phyloP scores from a whole-genome alignment of 2,797 vertebrate genomes.

The Gymnothorax reevesii region DNA sequence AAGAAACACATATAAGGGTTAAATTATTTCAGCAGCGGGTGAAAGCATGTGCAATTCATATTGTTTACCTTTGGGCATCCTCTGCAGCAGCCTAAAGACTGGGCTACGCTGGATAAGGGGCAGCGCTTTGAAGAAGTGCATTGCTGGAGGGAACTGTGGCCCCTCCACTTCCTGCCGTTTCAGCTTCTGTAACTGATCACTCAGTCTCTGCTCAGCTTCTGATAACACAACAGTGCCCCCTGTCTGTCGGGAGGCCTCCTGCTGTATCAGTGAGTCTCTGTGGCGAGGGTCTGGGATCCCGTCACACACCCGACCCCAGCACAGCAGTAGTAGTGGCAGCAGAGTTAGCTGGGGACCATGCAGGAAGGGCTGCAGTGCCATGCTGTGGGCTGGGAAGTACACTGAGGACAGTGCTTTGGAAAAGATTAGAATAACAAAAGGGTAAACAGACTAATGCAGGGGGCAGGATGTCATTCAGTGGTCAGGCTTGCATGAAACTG shows the following conservation, averaged over 20 bases:
- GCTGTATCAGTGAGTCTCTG: conserved; percentile 62
- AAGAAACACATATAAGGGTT: conserved; percentile 11
- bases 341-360: neutral
- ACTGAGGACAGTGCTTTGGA: neutral
- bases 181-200: conserved; percentile 63
- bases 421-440: neutral
- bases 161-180: conserved; percentile 75
- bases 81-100: conserved; percentile 78
- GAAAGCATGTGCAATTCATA: conserved; percentile 61
- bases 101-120: conserved; percentile 72
- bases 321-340: conserved; percentile 45
- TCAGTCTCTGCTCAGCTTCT: conserved; percentile 68
- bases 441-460: neutral
- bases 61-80: conserved; percentile 77
- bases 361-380: neutral
- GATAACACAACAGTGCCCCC: conserved; percentile 76
- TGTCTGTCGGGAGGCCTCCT: conserved; percentile 67
- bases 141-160: conserved; percentile 78
- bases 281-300: conserved; percentile 64
- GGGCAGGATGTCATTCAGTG: neutral
- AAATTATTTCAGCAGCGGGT: neutral
- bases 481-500: neutral
- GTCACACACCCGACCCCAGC: conserved; percentile 24
- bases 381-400: neutral
- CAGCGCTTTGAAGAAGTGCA: conserved; percentile 86